These are phyloP conservation scores for Sebastiscus tertius DNA, from an alignment of 2,797 vertebrate genomes.

Conservation along the genomic window DNA sequence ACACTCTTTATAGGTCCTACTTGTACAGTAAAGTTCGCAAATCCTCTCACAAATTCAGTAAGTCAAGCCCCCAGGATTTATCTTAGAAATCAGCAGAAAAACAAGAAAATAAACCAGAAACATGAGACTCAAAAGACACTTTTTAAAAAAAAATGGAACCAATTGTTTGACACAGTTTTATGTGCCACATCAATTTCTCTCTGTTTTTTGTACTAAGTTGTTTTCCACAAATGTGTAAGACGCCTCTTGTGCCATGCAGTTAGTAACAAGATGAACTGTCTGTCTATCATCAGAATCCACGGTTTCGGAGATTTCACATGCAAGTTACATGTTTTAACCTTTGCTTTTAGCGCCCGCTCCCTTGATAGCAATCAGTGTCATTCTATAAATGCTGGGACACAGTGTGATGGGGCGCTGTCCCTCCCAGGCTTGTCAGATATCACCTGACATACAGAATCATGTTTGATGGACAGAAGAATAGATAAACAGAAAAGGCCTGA, in stretches of 20 bases:
- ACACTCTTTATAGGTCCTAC: neutral
- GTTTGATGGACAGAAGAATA: constrained; percentile 36
- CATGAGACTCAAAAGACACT: neutral
- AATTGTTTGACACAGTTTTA: neutral
- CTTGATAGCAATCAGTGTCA: constrained; percentile 24
- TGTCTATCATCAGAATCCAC: neutral
- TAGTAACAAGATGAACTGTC: neutral
- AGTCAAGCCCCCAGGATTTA: neutral
- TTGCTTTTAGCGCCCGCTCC: constrained; percentile 15
- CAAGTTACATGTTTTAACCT: constrained; percentile 44
- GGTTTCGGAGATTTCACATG: neutral
- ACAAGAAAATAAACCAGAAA: neutral
- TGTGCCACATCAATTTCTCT: neutral
- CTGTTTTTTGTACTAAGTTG: neutral
- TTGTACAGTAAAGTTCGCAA: neutral
- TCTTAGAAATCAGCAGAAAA: neutral
- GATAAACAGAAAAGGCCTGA: constrained; percentile 19
- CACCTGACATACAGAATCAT: constrained; percentile 42
- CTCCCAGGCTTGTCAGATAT: constrained; percentile 39
- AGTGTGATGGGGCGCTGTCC: constrained; percentile 26
- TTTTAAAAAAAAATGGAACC: neutral
- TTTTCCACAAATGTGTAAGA: neutral
- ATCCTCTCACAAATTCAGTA: neutral
- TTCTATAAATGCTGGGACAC: constrained; percentile 11
- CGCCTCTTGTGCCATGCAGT: neutral